Evolutionary conservation across 2,888 invertebrate species (phyloP).

Genomic region (Netelia virgata): DNA sequence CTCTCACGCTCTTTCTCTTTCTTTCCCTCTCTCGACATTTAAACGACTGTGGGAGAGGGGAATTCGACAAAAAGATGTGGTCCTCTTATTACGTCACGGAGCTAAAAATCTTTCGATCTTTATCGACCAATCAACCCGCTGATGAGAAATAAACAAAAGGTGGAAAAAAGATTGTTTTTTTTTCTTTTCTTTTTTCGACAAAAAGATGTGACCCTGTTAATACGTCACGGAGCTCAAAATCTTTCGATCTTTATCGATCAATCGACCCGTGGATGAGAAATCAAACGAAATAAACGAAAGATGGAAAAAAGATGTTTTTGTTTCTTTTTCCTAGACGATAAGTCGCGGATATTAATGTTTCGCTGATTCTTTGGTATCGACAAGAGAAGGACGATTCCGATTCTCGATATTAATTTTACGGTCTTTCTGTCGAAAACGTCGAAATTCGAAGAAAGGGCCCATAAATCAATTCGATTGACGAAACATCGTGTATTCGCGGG

Average conservation of each 20-base stretch:
- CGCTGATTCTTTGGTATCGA: no score
- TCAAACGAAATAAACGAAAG: neutral
- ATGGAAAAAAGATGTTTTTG: neutral
- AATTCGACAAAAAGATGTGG: slow-evolving; percentile 11
- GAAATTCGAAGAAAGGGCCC: no score
- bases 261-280: neutral
- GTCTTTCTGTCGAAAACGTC: no score
- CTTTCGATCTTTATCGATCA: neutral
- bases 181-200: neutral
- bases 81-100: neutral
- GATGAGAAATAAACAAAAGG: neutral
- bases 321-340: no score
- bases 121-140: neutral
- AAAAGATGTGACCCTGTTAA: slow-evolving; percentile 17
- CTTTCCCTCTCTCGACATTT: neutral
- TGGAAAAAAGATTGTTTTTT: neutral
- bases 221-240: neutral
- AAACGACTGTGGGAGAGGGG: slow-evolving; percentile 12
- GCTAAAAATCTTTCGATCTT: neutral
- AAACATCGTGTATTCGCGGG: no score
- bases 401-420: no score
- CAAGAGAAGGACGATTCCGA: no score
- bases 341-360: no score
- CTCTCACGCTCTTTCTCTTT: neutral
- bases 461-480: no score